These are phyloP conservation scores for Sebastes hubbsi DNA, from an alignment of 2,797 vertebrate species.

Conservation along the genomic window DNA sequence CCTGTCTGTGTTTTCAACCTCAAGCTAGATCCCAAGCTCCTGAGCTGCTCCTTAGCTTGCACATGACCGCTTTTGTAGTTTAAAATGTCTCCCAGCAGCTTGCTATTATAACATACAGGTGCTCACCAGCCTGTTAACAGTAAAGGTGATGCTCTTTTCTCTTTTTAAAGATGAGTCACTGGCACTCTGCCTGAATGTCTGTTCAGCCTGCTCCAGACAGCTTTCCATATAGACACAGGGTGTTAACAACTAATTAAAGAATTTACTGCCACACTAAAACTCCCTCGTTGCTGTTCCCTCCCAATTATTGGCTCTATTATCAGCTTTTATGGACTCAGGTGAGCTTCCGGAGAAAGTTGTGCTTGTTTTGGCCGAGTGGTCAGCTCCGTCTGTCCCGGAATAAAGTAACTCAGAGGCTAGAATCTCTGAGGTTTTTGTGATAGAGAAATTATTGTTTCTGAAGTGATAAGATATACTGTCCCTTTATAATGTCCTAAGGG, in stretches of 20 bases:
- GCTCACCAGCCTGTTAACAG: constrained; percentile 4
- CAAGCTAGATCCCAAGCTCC: not conserved
- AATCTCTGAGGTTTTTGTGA: not conserved
- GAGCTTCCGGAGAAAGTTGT: constrained; percentile 70
- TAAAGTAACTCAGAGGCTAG: not conserved
- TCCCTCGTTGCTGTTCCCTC: constrained; percentile 84
- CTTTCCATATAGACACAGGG: constrained; percentile 79
- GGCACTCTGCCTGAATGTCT: constrained; percentile 26
- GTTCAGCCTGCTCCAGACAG: constrained; percentile 33
- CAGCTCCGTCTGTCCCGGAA: constrained; percentile 12
- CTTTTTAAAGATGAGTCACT: constrained; percentile 48
- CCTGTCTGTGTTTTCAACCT: constrained; percentile 14
- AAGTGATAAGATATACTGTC: not conserved
- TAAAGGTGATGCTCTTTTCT: not conserved
- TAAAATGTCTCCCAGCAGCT: constrained; percentile 7
- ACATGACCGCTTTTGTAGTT: constrained; percentile 4
- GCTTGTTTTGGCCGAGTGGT: constrained; percentile 61
- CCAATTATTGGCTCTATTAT: constrained; percentile 86
- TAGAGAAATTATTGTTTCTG: not conserved
- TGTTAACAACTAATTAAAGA: constrained; percentile 88
- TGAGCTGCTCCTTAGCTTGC: not conserved
- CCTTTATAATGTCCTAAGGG: no score
- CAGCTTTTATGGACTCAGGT: constrained; percentile 86
- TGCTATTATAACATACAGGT: constrained; percentile 14
- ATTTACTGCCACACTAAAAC: constrained; percentile 87